These are phyloP conservation scores for Clitarchus hookeri DNA, from an alignment of 2,888 invertebrate genomes.

Conservation along the genomic window DNA sequence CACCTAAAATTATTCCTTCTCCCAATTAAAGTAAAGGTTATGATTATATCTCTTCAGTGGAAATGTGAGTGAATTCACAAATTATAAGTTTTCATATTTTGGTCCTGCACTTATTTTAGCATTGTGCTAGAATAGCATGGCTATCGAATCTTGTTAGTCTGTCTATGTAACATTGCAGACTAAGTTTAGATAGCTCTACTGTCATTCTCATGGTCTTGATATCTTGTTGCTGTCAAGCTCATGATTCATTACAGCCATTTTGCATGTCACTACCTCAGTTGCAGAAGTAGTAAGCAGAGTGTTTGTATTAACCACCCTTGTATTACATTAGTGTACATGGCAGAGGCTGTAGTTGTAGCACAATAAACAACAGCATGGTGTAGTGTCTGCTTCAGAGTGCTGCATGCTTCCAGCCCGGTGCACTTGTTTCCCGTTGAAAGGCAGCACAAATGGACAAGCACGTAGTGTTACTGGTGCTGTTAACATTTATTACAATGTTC, in stretches of 20 bases:
- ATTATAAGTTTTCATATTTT: too few species aligned
- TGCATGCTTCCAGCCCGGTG: background rate
- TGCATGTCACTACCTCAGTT: background rate
- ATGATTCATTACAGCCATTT: background rate
- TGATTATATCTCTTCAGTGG: background rate
- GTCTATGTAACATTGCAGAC: background rate
- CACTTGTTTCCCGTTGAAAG: background rate
- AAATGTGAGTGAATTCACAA: background rate
- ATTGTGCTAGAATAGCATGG: background rate
- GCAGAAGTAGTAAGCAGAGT: background rate
- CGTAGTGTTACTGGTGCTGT: background rate
- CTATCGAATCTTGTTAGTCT: background rate
- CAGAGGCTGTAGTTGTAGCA: background rate
- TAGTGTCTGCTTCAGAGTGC: background rate
- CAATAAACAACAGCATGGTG: background rate
- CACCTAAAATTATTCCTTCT: too few species aligned
- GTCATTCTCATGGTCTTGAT: background rate
- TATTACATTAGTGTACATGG: background rate
- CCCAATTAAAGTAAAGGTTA: background rate
- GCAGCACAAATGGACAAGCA: background rate
- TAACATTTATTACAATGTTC: background rate
- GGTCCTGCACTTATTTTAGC: too few species aligned
- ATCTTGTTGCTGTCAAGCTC: background rate
- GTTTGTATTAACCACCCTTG: background rate
- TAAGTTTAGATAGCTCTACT: background rate